These are phyloP conservation scores for Microtus obscurus DNA, from an alignment of 2,797 vertebrate genomes.

Conservation along the genomic window DNA sequence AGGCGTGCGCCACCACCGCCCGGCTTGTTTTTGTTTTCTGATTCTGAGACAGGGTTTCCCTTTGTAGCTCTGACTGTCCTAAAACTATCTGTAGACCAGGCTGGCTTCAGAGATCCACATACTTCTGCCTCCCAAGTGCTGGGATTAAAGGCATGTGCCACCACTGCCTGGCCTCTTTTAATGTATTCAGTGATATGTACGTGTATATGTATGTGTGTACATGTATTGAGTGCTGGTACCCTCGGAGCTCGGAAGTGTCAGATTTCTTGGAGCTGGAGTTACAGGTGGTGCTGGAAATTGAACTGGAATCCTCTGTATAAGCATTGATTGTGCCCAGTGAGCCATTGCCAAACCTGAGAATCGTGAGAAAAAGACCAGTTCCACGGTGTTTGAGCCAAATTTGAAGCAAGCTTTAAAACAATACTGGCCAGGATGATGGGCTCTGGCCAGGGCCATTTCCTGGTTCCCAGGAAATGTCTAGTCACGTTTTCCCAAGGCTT, in stretches of 20 bases:
- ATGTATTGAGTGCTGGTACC: not conserved
- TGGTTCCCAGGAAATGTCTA: no score
- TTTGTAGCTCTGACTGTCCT: no score
- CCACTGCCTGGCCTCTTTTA: no score
- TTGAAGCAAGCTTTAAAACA: not conserved
- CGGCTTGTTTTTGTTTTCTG: not conserved
- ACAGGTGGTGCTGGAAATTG: not conserved
- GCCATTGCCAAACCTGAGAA: no score
- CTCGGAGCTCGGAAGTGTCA: not conserved
- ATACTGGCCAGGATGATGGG: not conserved
- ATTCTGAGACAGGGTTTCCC: no score
- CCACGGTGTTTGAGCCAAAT: not conserved
- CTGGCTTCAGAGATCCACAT: not conserved
- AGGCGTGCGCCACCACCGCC: no score
- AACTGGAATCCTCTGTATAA: not conserved
- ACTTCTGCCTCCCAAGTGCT: no score
- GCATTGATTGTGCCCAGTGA: not conserved
- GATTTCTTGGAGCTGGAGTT: not conserved
- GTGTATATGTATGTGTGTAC: not conserved
- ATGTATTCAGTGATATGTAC: not conserved
- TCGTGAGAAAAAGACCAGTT: not conserved
- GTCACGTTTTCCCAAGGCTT: no score
- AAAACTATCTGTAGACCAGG: not conserved
- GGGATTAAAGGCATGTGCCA: no score
- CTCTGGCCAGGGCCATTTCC: no score